These are phyloP conservation scores for Ailurus styani DNA, from an alignment of 2,113 vertebrate genomes.

Conservation along the genomic window DNA sequence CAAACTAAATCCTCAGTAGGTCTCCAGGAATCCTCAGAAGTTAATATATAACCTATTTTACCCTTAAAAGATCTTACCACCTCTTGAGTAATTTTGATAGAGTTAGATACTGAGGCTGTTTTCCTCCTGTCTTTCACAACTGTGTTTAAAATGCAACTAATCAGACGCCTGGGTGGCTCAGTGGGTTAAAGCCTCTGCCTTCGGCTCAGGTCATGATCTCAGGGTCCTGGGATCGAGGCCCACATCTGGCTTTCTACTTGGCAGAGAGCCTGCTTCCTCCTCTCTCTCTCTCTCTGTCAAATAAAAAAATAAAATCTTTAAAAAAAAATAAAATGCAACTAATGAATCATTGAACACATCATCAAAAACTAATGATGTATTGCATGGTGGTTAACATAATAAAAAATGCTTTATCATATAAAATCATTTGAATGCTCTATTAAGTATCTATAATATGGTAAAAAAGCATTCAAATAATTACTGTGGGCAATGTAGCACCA, in stretches of 20 bases:
- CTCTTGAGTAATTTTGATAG: background rate
- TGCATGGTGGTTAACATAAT: too few species aligned
- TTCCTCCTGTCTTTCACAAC: background rate
- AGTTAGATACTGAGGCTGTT: background rate
- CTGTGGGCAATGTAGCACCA: background rate
- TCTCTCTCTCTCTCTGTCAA: too few species aligned
- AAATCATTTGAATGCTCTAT: background rate
- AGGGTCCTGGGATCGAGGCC: too few species aligned
- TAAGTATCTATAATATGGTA: background rate
- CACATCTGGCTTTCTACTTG: too few species aligned
- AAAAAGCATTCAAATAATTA: background rate
- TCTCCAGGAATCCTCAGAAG: background rate
- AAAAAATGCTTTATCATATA: background rate
- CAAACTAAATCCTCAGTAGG: background rate
- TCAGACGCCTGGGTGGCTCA: too few species aligned
- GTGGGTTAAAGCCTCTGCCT: too few species aligned
- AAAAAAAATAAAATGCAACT: background rate
- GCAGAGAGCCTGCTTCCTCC: too few species aligned
- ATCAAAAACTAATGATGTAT: too few species aligned
- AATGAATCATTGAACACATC: too few species aligned
- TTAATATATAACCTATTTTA: background rate
- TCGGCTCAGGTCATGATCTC: too few species aligned
- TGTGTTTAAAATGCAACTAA: background rate
- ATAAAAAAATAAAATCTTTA: too few species aligned
- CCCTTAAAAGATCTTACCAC: background rate